Evolutionary conservation across 2,888 invertebrate species (phyloP).

Genomic region (Cataglyphis rosenhaueri): DNA sequence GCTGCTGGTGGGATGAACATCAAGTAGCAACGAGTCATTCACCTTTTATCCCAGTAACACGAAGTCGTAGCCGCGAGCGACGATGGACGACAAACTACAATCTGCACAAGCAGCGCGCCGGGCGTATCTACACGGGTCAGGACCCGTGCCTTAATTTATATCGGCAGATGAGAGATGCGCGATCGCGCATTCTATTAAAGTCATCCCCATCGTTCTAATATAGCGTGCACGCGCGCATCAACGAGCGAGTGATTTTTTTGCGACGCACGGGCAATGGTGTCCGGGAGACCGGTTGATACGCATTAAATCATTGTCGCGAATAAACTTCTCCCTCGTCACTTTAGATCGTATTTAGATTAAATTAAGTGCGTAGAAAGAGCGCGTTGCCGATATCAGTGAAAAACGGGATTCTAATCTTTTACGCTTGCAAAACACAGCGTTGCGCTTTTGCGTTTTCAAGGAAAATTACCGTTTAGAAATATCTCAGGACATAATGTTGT

Average conservation of each 20-base stretch:
- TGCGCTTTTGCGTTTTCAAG: neutral
- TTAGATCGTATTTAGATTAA: constrained; percentile 31
- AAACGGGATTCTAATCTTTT: constrained; percentile 11
- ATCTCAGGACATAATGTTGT: neutral
- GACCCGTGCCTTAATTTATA: constrained; percentile 81
- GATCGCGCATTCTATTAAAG: constrained; percentile 52
- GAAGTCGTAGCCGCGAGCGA: constrained; percentile 82
- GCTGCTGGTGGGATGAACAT: constrained; percentile 79
- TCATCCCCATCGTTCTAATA: constrained; percentile 17
- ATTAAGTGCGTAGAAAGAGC: neutral
- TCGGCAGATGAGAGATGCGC: constrained; percentile 76
- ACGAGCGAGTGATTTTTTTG: constrained; percentile 23
- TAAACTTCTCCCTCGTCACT: constrained; percentile 1
- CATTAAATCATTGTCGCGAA: constrained; percentile 15
- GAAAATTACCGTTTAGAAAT: neutral
- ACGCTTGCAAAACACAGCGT: neutral
- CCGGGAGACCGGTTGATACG: constrained; percentile 12
- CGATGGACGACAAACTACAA: constrained; percentile 80
- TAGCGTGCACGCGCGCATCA: neutral
- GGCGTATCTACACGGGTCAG: constrained; percentile 72
- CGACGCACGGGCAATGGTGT: neutral
- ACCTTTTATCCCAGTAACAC: constrained; percentile 86
- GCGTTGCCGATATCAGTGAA: constrained; percentile 4
- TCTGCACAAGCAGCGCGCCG: constrained; percentile 77
- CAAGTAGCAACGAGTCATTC: constrained; percentile 83